Evolutionary conservation across 2,888 invertebrate genomes (phyloP), one percentile per base, ranked within the genome.

Genomic region (Hydraecia micacea): DNA sequence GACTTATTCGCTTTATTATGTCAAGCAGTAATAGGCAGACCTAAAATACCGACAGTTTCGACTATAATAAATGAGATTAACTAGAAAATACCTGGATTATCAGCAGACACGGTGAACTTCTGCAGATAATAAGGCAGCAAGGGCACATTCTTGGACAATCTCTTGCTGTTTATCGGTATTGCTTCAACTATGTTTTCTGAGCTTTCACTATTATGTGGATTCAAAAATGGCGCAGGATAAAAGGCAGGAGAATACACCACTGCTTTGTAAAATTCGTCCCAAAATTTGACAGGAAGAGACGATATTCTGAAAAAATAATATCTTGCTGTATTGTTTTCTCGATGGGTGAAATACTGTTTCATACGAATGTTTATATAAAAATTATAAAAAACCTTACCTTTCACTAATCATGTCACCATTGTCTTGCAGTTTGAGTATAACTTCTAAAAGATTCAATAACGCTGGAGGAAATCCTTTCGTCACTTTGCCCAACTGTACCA

Each of bases 241-340:
- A 90, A 90, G 0, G 95, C 95, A 1, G 96, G 95, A 0, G 96
- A 95, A 80, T 89, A 90, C 1, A 93, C 89, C 8, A 94, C 63
- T 3, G 90, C 85, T 84, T 94, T 95, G 88, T 95, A 95, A 80
- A 94, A 93, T 85, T 96, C 95, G 63, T 95, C 93, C 95, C 95
- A 95, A 84, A 96, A 95, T 75, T 90, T 93, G 1, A 90, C 87
- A 28, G 93, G 91, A 2, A 96, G 78, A 9, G 95, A 92, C 25
- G 95, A 94, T 75, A 94, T 88, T 79, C 96, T 96, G 86, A 79
- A 88, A 85, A 9, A 92, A 92, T 58, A 46, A 21, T 15, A 18
- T 32, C 0, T 52, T 36, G 3, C 1, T 70, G 11, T 39, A 65
- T 8, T 79, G 32, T 39, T 28, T 49, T 7, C 0, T 49, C 36